Base-by-base conservation (phyloP, 2,113 vertebrate genomes). In the Aldabrachelys gigantea region DNA sequence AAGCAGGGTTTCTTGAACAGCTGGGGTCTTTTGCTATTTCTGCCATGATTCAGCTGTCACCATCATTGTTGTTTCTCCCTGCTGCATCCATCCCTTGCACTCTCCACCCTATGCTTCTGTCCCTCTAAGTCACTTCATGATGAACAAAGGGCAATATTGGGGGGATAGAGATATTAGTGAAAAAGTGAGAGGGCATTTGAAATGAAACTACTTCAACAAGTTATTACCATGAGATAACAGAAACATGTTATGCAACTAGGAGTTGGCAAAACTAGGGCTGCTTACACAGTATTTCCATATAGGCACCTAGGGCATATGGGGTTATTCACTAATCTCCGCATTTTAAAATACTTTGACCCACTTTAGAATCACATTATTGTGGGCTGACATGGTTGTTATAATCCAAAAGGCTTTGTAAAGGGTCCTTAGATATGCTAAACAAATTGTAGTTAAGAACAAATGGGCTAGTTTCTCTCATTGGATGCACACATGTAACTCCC, bases 191-290 rank as follows among this genome's bases (percentile, higher is more conserved):
- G 13, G 3, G 76, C 62, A 49, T 17, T 35, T 41, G 41, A 84
- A 89, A 53, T 38, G 16, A 41, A 93, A 25, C 22, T 35, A 65
- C 72, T 38, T 29, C 12, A 93, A 72, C 3, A 6, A 2, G 78
- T 11, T 57, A 17, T 5, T 75, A n/a, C 10, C 85, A 79, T 0
- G 0, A 2, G 0, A 41, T 24, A 35, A 84, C 16, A 38, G 19
- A 84, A 21, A 10, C 38, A 7, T 84, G 92, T 93, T 69, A 94
- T 49, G 21, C 44, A 89, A 41, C 19, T 50, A 76, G 47, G 53
- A 86, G n/a, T n/a, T 31, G 8, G 19, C 13, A 75, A 57, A 31
- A 17, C 7, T 38, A 49, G 25, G n/a, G 65, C 49, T 19, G 59
- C 13, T n/a, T 65, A 8, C 6, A 9, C 1, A 47, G 1, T 62